Percentiles rank a stretch among this genome's conserved stretches.
Conservation (phyloP, 2,888 invertebrate genomes). For the Melinaea menophilus region DNA sequence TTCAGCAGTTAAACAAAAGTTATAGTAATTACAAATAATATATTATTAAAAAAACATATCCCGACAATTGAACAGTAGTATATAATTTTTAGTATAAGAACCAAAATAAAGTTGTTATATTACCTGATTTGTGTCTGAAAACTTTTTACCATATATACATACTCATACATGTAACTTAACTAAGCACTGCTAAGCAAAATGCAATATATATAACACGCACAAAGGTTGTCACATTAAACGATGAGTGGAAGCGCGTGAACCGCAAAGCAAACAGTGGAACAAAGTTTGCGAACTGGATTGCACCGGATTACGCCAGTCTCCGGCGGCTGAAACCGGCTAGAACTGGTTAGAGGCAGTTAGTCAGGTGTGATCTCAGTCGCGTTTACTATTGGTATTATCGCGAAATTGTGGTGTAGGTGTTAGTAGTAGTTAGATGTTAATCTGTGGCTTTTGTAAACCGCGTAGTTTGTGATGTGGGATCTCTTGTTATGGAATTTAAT, state of each 20-base stretch:
- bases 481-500: conserved; percentile 6
- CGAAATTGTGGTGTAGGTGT: conserved; percentile 46
- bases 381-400: conserved; percentile 60
- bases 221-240: conserved; percentile 31
- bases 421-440: conserved; percentile 45
- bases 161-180: not conserved
- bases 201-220: conserved; percentile 12
- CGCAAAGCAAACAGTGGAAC: conserved; percentile 64
- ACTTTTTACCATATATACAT: too few species aligned
- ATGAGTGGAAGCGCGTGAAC: conserved; percentile 56
- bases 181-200: not conserved
- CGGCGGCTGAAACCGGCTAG: conserved; percentile 41
- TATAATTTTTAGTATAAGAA: too few species aligned
- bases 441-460: conserved; percentile 37
- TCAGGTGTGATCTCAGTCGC: conserved; percentile 53
- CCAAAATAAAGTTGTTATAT: too few species aligned
- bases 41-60: too few species aligned
- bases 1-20: too few species aligned
- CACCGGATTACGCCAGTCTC: conserved; percentile 55
- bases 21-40: too few species aligned
- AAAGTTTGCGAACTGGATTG: conserved; percentile 68
- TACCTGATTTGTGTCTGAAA: too few species aligned
- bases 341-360: conserved; percentile 52
- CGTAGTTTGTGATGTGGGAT: conserved; percentile 16
- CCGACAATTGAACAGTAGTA: too few species aligned